Conservation (phyloP, 2,113 vertebrate species). For the Thinocorus orbignyianus region DNA sequence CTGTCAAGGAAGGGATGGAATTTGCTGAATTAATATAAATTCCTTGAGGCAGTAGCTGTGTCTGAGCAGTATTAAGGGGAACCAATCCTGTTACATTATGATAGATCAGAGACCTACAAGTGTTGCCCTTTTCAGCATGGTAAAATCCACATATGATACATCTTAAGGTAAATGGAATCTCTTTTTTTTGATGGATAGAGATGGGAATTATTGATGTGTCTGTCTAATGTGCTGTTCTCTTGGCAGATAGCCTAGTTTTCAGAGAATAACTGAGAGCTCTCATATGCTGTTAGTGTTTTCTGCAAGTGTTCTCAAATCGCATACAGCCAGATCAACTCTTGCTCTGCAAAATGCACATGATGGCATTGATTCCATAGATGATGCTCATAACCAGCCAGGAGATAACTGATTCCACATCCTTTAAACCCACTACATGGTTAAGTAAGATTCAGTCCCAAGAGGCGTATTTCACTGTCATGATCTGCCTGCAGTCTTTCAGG, state of each 20-base stretch:
- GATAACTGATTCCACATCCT: neutral
- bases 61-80: constrained; percentile 10
- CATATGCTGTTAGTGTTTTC: neutral
- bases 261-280: constrained; percentile 22
- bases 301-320: neutral
- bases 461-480: fast-evolving
- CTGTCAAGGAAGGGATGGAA: neutral
- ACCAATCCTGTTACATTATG: constrained; percentile 36
- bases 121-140: neutral
- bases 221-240: neutral
- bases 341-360: neutral
- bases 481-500: neutral
- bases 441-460: neutral
- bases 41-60: constrained; percentile 20
- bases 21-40: constrained; percentile 35
- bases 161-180: constrained; percentile 44
- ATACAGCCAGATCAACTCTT: neutral
- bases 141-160: constrained; percentile 15
- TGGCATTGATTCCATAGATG: neutral
- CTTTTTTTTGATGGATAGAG: constrained; percentile 19
- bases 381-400: neutral
- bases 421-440: neutral
- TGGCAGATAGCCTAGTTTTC: constrained; percentile 34
- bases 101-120: neutral
- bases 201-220: constrained; percentile 28